These are phyloP conservation scores for Caenorhabditis tropicalis DNA, from an alignment of 1,140 invertebrate genomes.

Conservation along the genomic window DNA sequence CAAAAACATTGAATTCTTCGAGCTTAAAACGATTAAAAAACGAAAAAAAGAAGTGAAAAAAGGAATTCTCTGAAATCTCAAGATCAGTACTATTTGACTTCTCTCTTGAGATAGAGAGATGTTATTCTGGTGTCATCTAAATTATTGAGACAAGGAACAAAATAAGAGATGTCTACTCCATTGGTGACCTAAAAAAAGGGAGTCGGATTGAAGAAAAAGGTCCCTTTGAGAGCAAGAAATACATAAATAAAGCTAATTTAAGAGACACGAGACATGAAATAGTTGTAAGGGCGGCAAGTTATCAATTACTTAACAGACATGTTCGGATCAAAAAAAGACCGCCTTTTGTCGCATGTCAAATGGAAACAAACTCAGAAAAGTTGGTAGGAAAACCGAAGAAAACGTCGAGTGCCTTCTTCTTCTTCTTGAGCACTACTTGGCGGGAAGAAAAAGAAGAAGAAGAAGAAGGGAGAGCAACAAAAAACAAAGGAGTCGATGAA, in stretches of 20 bases:
- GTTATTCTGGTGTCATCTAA: not conserved
- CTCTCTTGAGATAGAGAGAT: not conserved
- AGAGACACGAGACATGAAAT: slow-evolving; percentile 12
- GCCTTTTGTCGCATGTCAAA: not conserved
- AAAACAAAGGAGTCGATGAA: slow-evolving; percentile 40
- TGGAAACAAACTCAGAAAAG: not conserved
- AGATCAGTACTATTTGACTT: not conserved
- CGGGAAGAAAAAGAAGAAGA: no score
- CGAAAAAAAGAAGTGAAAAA: not conserved
- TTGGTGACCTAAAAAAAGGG: not conserved
- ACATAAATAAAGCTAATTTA: slow-evolving; percentile 24
- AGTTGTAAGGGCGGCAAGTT: not conserved
- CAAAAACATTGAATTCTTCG: not conserved
- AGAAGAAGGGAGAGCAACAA: not conserved
- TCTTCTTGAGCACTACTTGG: not conserved
- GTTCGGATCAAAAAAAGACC: not conserved
- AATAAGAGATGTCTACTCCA: not conserved
- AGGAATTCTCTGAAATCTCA: slow-evolving; percentile 21
- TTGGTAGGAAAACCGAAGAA: not conserved
- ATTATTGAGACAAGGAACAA: not conserved
- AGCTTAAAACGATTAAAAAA: not conserved
- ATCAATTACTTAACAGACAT: not conserved
- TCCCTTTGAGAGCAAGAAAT: not conserved
- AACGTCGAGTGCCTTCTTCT: not conserved
- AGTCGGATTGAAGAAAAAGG: slow-evolving; percentile 1